These are phyloP conservation scores for Xenopus laevis DNA, from an alignment of 2,113 vertebrate genomes.

Conservation along the genomic window DNA sequence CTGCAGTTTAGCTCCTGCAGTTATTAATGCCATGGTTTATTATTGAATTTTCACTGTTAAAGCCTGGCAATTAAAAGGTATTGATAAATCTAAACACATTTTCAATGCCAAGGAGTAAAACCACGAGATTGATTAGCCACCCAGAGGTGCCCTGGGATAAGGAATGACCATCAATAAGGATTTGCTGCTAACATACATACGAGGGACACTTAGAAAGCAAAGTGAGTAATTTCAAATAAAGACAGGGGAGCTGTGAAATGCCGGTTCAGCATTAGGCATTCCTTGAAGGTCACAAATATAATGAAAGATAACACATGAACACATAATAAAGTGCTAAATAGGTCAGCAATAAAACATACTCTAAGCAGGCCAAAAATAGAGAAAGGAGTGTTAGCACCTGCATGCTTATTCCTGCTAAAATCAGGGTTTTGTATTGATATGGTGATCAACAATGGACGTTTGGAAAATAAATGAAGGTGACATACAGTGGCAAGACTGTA, in stretches of 20 bases:
- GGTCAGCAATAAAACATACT: background rate
- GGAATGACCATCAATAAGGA: slow-evolving; percentile 56
- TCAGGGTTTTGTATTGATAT: no score
- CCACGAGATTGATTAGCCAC: slow-evolving; percentile 63
- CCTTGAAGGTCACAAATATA: slow-evolving; percentile 18
- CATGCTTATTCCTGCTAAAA: no score
- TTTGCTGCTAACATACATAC: slow-evolving; percentile 46
- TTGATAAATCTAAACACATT: slow-evolving; percentile 68
- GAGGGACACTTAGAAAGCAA: slow-evolving; percentile 51
- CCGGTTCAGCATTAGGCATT: slow-evolving; percentile 37
- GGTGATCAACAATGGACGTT: no score
- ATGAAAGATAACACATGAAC: slow-evolving; percentile 8
- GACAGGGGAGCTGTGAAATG: slow-evolving; percentile 39
- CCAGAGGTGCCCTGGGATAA: slow-evolving; percentile 54
- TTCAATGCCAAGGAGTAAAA: slow-evolving; percentile 68
- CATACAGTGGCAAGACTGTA: no score
- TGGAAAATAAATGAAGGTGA: no score
- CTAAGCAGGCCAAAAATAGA: slow-evolving; percentile 28
- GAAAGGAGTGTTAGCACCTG: background rate
- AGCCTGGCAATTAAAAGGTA: slow-evolving; percentile 69
- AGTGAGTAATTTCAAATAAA: slow-evolving; percentile 48
- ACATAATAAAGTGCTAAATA: background rate
- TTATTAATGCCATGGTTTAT: slow-evolving; percentile 64
- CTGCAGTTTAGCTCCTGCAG: slow-evolving; percentile 27
- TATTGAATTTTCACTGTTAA: slow-evolving; percentile 56